Evolutionary conservation across 2,113 vertebrate species (phyloP).

Genomic region (Sclerurus mexicanus): DNA sequence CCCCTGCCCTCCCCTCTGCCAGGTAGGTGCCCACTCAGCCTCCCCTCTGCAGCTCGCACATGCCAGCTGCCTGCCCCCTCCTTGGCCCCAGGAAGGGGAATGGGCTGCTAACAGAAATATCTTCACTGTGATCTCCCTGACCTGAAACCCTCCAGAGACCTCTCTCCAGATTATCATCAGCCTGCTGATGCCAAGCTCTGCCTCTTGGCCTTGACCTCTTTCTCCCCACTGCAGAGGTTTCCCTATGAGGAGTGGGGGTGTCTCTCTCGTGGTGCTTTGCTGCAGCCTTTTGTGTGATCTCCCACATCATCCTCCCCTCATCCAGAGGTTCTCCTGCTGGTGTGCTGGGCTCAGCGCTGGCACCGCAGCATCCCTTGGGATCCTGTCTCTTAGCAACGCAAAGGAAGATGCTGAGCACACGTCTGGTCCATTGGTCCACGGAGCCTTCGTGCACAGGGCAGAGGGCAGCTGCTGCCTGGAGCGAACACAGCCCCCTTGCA

Average conservation of each 20-base stretch:
- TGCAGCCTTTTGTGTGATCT: background rate
- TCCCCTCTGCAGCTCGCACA: background rate
- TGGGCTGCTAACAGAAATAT: fast-evolving
- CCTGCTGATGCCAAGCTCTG: background rate
- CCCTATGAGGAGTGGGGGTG: background rate
- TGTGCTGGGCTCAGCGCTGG: background rate
- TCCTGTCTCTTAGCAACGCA: conserved; percentile 41
- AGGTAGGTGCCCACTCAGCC: background rate
- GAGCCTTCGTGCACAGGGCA: background rate
- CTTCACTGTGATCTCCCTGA: background rate
- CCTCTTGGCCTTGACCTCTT: background rate
- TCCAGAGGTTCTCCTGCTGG: background rate
- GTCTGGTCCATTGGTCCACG: background rate
- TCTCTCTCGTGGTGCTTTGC: background rate
- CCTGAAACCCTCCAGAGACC: background rate
- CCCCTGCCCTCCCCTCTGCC: background rate
- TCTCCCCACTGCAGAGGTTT: background rate
- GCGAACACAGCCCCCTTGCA: background rate
- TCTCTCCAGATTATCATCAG: background rate
- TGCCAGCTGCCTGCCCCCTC: fast-evolving
- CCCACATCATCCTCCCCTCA: background rate
- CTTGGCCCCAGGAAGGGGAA: fast-evolving
- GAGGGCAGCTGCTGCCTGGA: background rate
- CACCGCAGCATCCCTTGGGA: background rate
- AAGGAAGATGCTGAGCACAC: conserved; percentile 31